These are phyloP conservation scores for Galeopsomyia nigrocyanea DNA, from an alignment of 2,888 invertebrate species.

Conservation along the genomic window DNA sequence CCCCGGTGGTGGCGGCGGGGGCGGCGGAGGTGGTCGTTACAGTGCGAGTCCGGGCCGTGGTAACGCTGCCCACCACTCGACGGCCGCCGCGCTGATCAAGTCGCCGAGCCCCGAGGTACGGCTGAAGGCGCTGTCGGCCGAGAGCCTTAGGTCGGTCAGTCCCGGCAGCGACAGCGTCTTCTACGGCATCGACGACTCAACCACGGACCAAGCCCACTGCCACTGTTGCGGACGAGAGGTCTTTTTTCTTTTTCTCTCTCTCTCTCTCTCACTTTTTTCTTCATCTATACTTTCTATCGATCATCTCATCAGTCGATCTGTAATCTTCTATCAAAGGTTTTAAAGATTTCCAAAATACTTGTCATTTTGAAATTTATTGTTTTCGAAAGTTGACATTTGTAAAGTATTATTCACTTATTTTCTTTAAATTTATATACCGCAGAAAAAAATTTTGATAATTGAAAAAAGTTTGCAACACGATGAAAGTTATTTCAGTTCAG, in stretches of 20 bases:
- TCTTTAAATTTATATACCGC: no score
- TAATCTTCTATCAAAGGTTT: no score
- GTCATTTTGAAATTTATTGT: no score
- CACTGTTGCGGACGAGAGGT: conserved; percentile 88
- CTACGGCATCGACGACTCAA: conserved; percentile 77
- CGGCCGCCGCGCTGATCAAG: conserved; percentile 60
- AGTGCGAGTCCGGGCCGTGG: conserved; percentile 45
- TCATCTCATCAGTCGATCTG: no score
- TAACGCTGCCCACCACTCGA: conserved; percentile 54
- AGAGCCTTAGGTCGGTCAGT: conserved; percentile 89
- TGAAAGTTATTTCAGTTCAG: no score
- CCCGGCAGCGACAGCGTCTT: conserved; percentile 93
- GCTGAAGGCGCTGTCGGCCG: conserved; percentile 86
- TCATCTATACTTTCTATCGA: no score
- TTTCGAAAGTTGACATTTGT: no score
- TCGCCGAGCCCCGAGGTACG: conserved; percentile 71
- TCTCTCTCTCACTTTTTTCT: no score
- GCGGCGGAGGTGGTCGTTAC: conserved; percentile 30
- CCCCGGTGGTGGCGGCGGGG: conserved; percentile 54
- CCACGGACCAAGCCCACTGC: conserved; percentile 74
- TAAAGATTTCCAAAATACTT: no score
- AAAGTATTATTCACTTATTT: no score
- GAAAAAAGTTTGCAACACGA: no score
- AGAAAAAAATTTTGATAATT: no score
- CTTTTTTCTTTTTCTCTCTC: conserved; percentile 12